These are phyloP conservation scores for Takifugu bimaculatus DNA, from an alignment of 2,113 vertebrate species.

Conservation along the genomic window DNA sequence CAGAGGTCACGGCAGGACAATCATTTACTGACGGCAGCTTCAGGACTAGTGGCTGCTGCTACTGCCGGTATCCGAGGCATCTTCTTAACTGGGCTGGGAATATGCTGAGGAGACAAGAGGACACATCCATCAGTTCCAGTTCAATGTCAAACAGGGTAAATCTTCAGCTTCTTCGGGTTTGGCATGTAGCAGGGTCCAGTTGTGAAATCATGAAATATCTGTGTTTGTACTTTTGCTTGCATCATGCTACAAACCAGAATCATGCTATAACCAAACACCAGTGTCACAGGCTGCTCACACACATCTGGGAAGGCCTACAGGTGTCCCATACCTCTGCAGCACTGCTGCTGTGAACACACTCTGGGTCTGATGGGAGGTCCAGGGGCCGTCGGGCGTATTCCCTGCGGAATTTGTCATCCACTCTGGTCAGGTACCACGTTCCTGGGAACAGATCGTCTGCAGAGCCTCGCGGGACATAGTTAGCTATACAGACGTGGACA, in stretches of 20 bases:
- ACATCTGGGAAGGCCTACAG: no score
- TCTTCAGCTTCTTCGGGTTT: no score
- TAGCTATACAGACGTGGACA: conserved; percentile 68
- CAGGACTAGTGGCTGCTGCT: conserved; percentile 66
- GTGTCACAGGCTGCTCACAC: no score
- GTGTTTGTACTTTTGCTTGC: no score
- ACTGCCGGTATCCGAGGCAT: conserved; percentile 88
- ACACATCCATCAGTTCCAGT: neutral
- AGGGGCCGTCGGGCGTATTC: conserved; percentile 83
- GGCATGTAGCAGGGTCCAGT: no score
- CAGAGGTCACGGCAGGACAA: conserved; percentile 71
- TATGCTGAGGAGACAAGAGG: conserved; percentile 74
- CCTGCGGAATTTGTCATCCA: conserved; percentile 93
- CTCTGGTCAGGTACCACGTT: conserved; percentile 91
- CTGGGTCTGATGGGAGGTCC: conserved; percentile 77
- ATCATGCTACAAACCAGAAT: no score
- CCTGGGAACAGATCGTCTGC: conserved; percentile 89
- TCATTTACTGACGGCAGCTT: conserved; percentile 81
- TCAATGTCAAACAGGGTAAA: no score
- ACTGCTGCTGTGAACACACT: conserved; percentile 69
- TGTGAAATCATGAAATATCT: no score
- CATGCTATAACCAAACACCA: no score
- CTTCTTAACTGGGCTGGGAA: conserved; percentile 95
- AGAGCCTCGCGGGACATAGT: conserved; percentile 83
- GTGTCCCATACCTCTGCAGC: conserved; percentile 77